A percentile compares a stretch with the other conserved stretches of the same genome.
These are phyloP conservation scores for Propithecus deckenii DNA, from an alignment of 2,797 vertebrate genomes.

Conservation along the genomic window DNA sequence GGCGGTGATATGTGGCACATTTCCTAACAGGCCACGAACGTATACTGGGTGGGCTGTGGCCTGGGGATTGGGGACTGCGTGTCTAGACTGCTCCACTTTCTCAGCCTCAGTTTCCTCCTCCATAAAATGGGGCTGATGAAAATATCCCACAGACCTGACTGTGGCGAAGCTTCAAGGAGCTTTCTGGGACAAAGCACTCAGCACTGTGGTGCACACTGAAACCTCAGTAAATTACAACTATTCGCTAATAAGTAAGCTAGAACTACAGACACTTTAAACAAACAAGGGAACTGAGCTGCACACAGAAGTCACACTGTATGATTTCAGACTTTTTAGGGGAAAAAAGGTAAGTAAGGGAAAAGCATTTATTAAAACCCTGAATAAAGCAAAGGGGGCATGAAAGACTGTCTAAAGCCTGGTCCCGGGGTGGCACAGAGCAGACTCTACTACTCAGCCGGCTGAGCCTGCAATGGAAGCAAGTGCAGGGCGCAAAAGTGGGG, in stretches of 20 bases:
- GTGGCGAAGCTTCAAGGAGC: background rate
- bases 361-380: background rate
- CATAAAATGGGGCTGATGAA: background rate
- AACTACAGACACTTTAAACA: background rate
- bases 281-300: background rate
- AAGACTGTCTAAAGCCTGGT: background rate
- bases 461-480: background rate
- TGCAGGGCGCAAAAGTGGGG: background rate
- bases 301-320: background rate
- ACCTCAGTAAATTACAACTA: background rate
- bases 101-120: background rate
- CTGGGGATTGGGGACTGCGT: too few species aligned
- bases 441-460: background rate
- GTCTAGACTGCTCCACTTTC: background rate
- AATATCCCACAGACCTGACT: background rate
- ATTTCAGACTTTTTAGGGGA: background rate
- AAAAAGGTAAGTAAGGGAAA: background rate
- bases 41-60: too few species aligned
- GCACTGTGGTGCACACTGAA: background rate
- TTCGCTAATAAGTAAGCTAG: background rate
- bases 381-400: background rate
- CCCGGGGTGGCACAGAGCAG: background rate
- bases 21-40: too few species aligned
- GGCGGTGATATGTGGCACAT: too few species aligned
- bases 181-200: background rate